Evolutionary conservation across 1,140 invertebrate genomes (phyloP), one percentile per base, ranked within the genome.

Genomic region (Orchestia grillus): DNA sequence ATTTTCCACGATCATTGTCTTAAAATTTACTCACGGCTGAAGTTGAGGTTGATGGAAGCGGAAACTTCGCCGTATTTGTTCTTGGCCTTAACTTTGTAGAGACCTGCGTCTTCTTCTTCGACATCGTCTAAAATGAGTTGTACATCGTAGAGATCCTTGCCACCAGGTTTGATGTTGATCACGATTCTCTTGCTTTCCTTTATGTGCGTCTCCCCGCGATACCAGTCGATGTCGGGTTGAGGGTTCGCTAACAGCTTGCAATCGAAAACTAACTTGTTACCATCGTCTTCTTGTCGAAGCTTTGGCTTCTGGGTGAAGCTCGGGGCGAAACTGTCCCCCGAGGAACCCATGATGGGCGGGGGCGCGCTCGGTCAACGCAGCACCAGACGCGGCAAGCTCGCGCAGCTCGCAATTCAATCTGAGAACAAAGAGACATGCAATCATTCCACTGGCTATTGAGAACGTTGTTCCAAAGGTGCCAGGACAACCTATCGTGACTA

Each of bases 41-140:
- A 99, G 98, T 99, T 99, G 97, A 99, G 98, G 97, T 99, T 99
- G 97, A 99, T 99, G 97, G 99, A 99, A 97, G 99, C 99, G 96
- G 99, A 98, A 97, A 99, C 99, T 98, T 99, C 99, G 97, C 99
- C 99, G 98, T 99, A 99, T 97, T 99, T 99, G 97, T 99, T 99
- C 97, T 99, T 99, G 97, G 99, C 99, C 97, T 99, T 99, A 97
- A 99, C 99, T 98, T 99, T 99, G 98, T 99, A 99, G 96, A 99
- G 98, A 97, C 99, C 99, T 96, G 99, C 99, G 97, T 99, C 99
- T 44, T 98, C 98, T 98, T 99, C 99, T 97, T 99, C 98, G 97
- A 99, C 99, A 97, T 99, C 99, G 97, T 99, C 98, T 97, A 99
- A 98, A 97, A 99, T 99, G 97, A 99, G 98, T 97, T 99, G 98